Evolutionary conservation across 2,888 invertebrate species (phyloP).

Genomic region (Acronicta psi): DNA sequence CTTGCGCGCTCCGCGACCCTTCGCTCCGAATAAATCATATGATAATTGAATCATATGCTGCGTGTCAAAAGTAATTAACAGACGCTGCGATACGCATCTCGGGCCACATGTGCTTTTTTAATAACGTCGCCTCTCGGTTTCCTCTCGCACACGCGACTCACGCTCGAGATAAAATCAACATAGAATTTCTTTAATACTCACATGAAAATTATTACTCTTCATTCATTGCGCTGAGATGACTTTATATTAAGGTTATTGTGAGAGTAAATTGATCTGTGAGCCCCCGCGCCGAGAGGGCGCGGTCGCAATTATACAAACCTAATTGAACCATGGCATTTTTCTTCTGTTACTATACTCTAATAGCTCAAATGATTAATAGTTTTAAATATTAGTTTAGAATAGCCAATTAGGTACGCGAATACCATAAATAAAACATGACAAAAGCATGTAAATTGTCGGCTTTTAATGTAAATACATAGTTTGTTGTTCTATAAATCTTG

Average conservation of each 20-base stretch:
- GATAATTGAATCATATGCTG: conserved; percentile 89
- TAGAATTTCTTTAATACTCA: conserved; percentile 83
- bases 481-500: conserved; percentile 79
- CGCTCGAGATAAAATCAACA: conserved; percentile 85
- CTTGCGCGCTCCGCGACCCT: conserved; percentile 71
- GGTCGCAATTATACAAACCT: conserved; percentile 72
- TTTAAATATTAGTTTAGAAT: conserved; percentile 52
- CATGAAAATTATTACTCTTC: conserved; percentile 82
- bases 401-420: conserved; percentile 49
- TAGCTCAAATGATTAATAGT: conserved; percentile 53
- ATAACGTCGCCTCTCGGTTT: conserved; percentile 82
- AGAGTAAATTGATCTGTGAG: conserved; percentile 84
- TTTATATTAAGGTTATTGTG: conserved; percentile 86
- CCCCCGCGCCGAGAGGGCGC: conserved; percentile 71
- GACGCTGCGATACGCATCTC: conserved; percentile 87
- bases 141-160: conserved; percentile 83
- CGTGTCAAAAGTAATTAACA: conserved; percentile 89
- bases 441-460: conserved; percentile 63
- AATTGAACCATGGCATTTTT: conserved; percentile 62
- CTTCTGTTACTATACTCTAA: conserved; percentile 57
- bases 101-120: conserved; percentile 87
- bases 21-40: conserved; percentile 85
- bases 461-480: conserved; percentile 70
- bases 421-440: conserved; percentile 40
- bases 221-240: conserved; percentile 75